Base-by-base conservation (phyloP, 2,888 invertebrate species). In the Troides aeacus region DNA sequence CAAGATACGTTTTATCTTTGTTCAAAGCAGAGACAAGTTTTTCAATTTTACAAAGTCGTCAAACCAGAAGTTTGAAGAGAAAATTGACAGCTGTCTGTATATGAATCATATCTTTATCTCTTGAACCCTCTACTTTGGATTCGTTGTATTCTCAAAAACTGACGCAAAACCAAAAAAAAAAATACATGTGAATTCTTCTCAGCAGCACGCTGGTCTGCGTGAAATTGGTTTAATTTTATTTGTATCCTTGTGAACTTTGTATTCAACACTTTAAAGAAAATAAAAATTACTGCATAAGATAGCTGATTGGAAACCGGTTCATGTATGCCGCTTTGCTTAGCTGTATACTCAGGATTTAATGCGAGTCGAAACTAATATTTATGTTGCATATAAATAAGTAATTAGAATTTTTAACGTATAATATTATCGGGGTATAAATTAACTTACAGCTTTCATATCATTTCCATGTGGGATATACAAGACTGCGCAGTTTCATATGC, bases 231-330 rank as follows among this genome's bases (percentile, higher is more conserved):
- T 57, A n/a, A 57, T 57, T 57, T n/a, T 7, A 57, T 57, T n/a
- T 2, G 57, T 21, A 21, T 57, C 23, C 5, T 21, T 57, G 23
- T 8, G 21, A 21, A 57, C 23, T 23, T 57, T 23, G n/a, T 57
- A 23, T 21, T 21, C 57, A 57, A 57, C 10, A 18, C n/a, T 57
- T 57, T 57, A 57, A 57, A 21, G 57, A 57, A 23, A 57, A 57
- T 21, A 18, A 57, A n/a, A 59, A 59, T 59, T 24, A 59, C 24
- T 24, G 24, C 10, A 59, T 15, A 59, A 24, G 24, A 24, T 24
- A 17, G 17, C 24, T 24, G 59, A 59, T 59, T 59, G 59, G 23
- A 59, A 59, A 57, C 57, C 57, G 57, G 57, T 23, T 57, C 23
- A 57, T 21, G 57, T 57, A 18, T 23, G 23, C 57, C 57, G 50